These are phyloP conservation scores for Myopa tessellatipennis DNA, from an alignment of 2,888 invertebrate genomes.

Conservation along the genomic window DNA sequence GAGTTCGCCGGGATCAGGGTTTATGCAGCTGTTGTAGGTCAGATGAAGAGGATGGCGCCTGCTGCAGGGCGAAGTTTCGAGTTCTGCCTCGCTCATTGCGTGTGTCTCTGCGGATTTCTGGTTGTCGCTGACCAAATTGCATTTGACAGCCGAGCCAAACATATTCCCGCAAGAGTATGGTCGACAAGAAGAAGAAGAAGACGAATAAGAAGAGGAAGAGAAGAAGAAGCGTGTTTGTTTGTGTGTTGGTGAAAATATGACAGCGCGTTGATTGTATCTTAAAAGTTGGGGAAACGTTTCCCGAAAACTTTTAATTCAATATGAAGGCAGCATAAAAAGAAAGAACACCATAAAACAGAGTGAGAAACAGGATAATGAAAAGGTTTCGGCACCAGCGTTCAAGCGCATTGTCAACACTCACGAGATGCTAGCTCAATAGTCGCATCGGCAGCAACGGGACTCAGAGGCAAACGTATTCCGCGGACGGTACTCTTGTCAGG, in stretches of 20 bases:
- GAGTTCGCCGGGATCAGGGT: conserved; percentile 20
- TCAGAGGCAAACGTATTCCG: not conserved
- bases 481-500: too few species aligned
- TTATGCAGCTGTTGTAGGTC: too few species aligned
- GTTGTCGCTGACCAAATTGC: conserved; percentile 35
- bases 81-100: conserved; percentile 10
- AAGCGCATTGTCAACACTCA: conserved; percentile 8
- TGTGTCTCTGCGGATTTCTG: conserved; percentile 10
- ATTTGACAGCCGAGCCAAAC: conserved; percentile 35
- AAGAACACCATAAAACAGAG: conserved; percentile 2
- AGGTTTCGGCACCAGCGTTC: conserved; percentile 22
- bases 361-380: not conserved
- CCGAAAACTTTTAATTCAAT: conserved; percentile 35
- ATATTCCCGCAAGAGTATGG: conserved; percentile 30
- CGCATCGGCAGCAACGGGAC: not conserved
- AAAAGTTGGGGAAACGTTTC: conserved; percentile 37
- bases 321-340: conserved; percentile 20
- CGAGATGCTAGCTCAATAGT: not conserved
- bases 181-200: not conserved
- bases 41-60: not conserved
- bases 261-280: conserved; percentile 39
- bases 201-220: not conserved
- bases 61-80: not conserved
- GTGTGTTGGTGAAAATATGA: conserved; percentile 32
- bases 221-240: not conserved